Conservation (phyloP, 2,888 invertebrate genomes). For the Brachyopa scutellaris region DNA sequence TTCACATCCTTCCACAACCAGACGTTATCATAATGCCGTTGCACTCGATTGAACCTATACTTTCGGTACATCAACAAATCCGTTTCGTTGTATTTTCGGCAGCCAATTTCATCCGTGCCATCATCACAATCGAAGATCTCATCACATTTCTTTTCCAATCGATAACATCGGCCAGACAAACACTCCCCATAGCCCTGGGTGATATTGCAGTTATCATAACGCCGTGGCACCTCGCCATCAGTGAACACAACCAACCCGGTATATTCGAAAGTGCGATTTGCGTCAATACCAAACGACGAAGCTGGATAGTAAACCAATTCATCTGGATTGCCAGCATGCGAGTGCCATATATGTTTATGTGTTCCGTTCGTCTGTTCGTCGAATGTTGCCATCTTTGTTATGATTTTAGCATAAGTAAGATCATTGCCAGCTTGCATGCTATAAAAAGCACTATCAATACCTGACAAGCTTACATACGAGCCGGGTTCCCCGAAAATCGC, state of each 20-base stretch:
- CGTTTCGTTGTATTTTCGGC: slow-evolving; percentile 86
- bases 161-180: slow-evolving; percentile 91
- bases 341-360: slow-evolving; percentile 91
- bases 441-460: slow-evolving; percentile 93
- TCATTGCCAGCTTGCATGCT: slow-evolving; percentile 97
- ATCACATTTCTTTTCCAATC: slow-evolving; percentile 89
- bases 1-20: slow-evolving; percentile 98
- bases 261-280: slow-evolving; percentile 95
- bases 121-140: slow-evolving; percentile 90
- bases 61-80: slow-evolving; percentile 89
- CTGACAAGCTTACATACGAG: slow-evolving; percentile 95
- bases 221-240: slow-evolving; percentile 90
- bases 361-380: slow-evolving; percentile 94
- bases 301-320: slow-evolving; percentile 93
- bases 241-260: slow-evolving; percentile 95
- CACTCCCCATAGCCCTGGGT: slow-evolving; percentile 90
- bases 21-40: slow-evolving; percentile 95
- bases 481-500: slow-evolving; percentile 97
- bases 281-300: slow-evolving; percentile 95
- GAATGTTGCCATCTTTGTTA: slow-evolving; percentile 93
- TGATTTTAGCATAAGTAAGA: slow-evolving; percentile 91
- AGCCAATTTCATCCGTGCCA: slow-evolving; percentile 92
- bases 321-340: slow-evolving; percentile 91
- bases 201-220: slow-evolving; percentile 87
- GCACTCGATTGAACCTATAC: slow-evolving; percentile 91